These are phyloP conservation scores for Albula glossodonta DNA, from an alignment of 2,113 vertebrate genomes.

Conservation along the genomic window DNA sequence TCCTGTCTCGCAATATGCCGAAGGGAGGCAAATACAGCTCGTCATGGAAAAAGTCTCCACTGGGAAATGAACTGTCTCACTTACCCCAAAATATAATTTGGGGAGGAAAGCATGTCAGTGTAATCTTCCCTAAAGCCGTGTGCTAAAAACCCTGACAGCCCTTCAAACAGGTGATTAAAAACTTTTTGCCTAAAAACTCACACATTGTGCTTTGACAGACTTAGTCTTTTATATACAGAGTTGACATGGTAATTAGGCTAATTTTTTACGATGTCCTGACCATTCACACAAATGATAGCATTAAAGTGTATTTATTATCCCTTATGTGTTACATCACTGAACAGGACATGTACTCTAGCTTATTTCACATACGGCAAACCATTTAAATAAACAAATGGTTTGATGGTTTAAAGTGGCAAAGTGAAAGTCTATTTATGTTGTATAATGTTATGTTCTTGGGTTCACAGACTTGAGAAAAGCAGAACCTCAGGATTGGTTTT, in stretches of 20 bases:
- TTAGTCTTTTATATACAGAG: not conserved
- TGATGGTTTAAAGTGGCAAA: not conserved
- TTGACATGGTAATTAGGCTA: not conserved
- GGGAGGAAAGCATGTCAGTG: slow-evolving; percentile 26
- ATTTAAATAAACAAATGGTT: not conserved
- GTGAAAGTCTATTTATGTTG: not conserved
- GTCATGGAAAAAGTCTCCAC: not conserved
- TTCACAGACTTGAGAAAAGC: not conserved
- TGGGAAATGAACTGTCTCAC: slow-evolving; percentile 9
- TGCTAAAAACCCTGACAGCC: slow-evolving; percentile 27
- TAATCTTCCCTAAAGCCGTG: slow-evolving; percentile 29
- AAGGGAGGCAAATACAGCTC: not conserved
- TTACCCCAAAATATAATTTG: slow-evolving; percentile 16
- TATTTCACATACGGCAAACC: no score
- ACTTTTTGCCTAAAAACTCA: slow-evolving; percentile 19
- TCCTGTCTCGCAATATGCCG: not conserved
- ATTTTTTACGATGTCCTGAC: no score
- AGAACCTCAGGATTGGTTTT: not conserved
- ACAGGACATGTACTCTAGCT: no score
- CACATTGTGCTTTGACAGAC: no score
- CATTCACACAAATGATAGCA: no score
- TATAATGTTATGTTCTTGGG: no score
- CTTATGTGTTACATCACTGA: no score
- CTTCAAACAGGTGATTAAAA: slow-evolving; percentile 32
- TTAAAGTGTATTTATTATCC: no score